phyloP scores from a whole-genome alignment of 2,797 vertebrate genomes.

The Nothura maculosa region DNA sequence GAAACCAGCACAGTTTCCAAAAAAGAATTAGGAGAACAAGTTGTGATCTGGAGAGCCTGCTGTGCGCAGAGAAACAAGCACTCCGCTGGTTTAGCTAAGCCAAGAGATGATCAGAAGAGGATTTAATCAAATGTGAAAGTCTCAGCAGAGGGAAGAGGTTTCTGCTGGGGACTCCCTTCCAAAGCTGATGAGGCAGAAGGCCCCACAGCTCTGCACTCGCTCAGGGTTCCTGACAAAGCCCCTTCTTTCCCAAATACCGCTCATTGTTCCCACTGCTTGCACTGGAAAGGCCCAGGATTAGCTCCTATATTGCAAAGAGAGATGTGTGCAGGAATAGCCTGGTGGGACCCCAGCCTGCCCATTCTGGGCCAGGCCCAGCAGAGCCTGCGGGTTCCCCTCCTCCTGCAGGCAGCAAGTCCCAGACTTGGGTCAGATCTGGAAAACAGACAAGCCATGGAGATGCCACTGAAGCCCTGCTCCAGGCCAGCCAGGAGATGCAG shows the following conservation, averaged over 20 bases:
- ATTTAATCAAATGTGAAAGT: slow-evolving; percentile 1
- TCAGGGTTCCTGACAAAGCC: background rate
- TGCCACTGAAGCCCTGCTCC: background rate
- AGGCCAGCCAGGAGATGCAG: background rate
- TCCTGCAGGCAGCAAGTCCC: background rate
- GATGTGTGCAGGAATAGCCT: background rate
- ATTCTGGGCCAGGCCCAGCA: no score
- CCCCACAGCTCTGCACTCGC: background rate
- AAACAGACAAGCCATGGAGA: background rate
- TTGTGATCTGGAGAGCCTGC: slow-evolving; percentile 17
- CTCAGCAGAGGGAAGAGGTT: background rate
- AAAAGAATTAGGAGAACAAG: slow-evolving; percentile 41
- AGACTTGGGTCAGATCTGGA: background rate
- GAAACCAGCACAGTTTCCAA: slow-evolving; percentile 44
- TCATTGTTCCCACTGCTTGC: background rate
- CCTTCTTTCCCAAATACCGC: background rate
- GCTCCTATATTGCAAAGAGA: background rate
- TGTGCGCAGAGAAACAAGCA: background rate
- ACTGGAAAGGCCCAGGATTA: background rate
- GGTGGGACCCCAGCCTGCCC: no score
- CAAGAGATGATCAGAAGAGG: background rate
- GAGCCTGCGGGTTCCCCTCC: background rate
- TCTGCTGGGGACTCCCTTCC: background rate
- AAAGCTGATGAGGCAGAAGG: background rate
- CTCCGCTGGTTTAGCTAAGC: background rate